Evolutionary conservation across 2,888 invertebrate species (phyloP).

Genomic region (Chironomus riparius): DNA sequence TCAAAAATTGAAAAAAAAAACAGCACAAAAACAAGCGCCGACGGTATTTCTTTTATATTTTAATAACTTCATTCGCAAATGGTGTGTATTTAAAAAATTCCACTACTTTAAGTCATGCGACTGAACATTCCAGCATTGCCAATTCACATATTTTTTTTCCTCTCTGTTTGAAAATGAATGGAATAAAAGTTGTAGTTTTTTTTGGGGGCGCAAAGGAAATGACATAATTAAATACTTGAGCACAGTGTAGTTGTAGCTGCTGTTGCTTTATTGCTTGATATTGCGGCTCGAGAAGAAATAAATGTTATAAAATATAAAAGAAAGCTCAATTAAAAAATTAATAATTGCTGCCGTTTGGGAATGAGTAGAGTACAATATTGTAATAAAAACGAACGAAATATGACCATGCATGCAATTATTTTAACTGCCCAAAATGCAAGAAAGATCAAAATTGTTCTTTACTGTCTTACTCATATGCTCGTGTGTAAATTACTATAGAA

Average conservation of each 20-base stretch:
- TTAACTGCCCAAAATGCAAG: background rate
- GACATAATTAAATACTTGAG: conserved; percentile 26
- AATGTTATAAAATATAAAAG: background rate
- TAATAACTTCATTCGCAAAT: conserved; percentile 19
- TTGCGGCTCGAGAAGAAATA: background rate
- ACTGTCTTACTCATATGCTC: too few relatives aligned
- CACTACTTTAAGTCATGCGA: background rate
- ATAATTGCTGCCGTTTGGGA: background rate
- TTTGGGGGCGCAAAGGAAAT: conserved; percentile 24
- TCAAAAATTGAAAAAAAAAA: too few relatives aligned
- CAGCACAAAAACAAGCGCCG: background rate
- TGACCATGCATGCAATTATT: background rate
- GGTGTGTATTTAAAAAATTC: background rate
- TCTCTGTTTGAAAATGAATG: background rate
- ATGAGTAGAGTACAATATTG: conserved; percentile 3
- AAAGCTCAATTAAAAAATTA: conserved; percentile 26
- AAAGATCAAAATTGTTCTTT: too few relatives aligned
- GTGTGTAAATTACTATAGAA: too few relatives aligned
- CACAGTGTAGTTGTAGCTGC: conserved; percentile 15
- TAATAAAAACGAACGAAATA: background rate
- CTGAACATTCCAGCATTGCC: background rate
- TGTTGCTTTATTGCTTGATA: background rate
- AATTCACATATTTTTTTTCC: background rate
- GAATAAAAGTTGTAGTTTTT: background rate
- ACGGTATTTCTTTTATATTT: conserved; percentile 14